Base-by-base conservation (phyloP, 2,113 vertebrate species). In the Bufo gargarizans region DNA sequence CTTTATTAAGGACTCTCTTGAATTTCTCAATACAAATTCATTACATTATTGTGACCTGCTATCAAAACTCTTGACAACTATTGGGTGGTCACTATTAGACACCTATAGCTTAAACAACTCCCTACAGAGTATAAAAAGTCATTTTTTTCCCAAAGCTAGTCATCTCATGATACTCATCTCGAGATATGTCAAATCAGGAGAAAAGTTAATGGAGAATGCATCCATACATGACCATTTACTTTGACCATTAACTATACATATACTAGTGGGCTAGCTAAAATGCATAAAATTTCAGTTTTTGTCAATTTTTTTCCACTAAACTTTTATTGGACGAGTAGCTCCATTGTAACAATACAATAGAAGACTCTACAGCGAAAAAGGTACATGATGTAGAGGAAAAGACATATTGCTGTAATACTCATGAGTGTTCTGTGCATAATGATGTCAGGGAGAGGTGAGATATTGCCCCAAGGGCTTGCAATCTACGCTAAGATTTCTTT, bases 391-490 rank as follows among this genome's bases (percentile, higher is more conserved):
- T 63, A 65, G 49, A 63, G 16, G 65, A 4, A 45, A 82, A 63
- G 80, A 65, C 58, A 49, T 82, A 59, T 22, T 22, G 47, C 56
- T 6, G 12, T 77, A 77, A 63, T 49, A 49, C 55, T 49, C 20
- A 85, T 45, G 72, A 85, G 71, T 65, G 17, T 50, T 22, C 45
- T 49, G 47, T 65, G 58, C 20, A 77, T 86, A 86, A 67, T 22
- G 45, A 86, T 86, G 76, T 86, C 71, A 78, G 7, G 74, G 47
- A 86, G 55, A 77, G 76, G 85, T 77, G 59, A 86, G n/a, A 53
- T 53, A 58, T 45, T 33, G 85, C 76, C 85, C 74, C 76, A 86
- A 78, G 85, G 85, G 76, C 71, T 78, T 79, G 67, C 74, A 86
- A 86, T 86, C 85, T 67, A 67, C 45, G 55, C 49, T 78, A 22